Percentiles rank a stretch among this genome's conserved stretches.
Conservation (phyloP, 2,113 vertebrate genomes). For the Esox niger region DNA sequence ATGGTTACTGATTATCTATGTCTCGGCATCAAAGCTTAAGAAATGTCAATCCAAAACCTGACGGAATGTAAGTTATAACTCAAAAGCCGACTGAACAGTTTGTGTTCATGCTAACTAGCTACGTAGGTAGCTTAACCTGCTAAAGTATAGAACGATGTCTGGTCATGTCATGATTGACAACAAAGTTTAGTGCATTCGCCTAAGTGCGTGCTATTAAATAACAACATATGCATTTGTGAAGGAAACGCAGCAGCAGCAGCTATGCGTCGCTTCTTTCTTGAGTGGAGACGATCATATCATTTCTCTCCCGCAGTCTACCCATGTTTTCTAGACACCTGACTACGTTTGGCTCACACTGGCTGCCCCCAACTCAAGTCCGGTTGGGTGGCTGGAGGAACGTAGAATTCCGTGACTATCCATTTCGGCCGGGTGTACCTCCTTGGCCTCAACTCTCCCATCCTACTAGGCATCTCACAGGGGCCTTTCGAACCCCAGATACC, state of each 20-base stretch:
- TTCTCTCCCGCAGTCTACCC: slow-evolving; percentile 65
- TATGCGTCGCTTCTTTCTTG: background rate
- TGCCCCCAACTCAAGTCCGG: slow-evolving; percentile 57
- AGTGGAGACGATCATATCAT: background rate
- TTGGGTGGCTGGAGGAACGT: slow-evolving; percentile 57
- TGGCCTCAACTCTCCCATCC: slow-evolving; percentile 53
- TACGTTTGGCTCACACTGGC: slow-evolving; percentile 71
- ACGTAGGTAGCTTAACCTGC: background rate
- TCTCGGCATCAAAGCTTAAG: slow-evolving; percentile 8
- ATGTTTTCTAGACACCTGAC: slow-evolving; percentile 82
- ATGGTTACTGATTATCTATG: background rate
- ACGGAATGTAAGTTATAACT: slow-evolving; percentile 53
- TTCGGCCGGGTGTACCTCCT: slow-evolving; percentile 66
- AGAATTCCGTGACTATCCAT: slow-evolving; percentile 61
- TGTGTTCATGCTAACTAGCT: background rate
- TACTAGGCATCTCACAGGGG: slow-evolving; percentile 52
- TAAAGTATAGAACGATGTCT: no score
- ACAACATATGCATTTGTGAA: no score
- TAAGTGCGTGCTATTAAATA: no score
- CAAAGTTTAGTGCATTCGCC: no score
- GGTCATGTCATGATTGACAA: no score
- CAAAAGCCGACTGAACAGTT: no score
- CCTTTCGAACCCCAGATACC: slow-evolving; percentile 35
- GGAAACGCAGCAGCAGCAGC: no score
- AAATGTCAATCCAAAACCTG: background rate